Evolutionary conservation across 2,113 vertebrate genomes (phyloP).

Genomic region (Pedionomus torquatus): DNA sequence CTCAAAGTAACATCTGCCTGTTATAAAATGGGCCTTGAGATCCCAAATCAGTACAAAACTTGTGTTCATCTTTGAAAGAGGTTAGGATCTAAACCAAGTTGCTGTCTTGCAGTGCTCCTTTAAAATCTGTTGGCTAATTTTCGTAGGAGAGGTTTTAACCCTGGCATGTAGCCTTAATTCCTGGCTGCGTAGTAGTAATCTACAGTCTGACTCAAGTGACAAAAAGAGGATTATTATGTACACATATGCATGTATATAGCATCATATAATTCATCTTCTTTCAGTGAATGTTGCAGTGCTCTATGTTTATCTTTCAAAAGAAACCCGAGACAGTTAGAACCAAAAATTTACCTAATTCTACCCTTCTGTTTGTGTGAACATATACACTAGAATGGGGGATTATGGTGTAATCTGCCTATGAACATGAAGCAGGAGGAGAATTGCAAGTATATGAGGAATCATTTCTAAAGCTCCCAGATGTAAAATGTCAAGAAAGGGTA

Average conservation of each 20-base stretch:
- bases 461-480: conserved; percentile 66
- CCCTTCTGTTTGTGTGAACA: not conserved
- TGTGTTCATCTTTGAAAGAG: not conserved
- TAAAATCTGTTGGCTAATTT: not conserved
- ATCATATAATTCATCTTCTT: not conserved
- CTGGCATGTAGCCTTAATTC: not conserved
- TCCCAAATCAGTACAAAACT: not conserved
- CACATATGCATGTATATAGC: not conserved
- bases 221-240: not conserved
- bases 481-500: conserved; percentile 57
- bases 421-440: not conserved
- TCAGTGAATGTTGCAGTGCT: not conserved
- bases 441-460: conserved; percentile 51
- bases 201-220: not conserved
- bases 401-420: not conserved
- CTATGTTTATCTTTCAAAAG: not conserved
- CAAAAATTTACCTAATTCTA: not conserved
- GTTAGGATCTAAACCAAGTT: not conserved
- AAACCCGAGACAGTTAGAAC: not conserved
- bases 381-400: not conserved
- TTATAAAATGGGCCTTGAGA: not conserved
- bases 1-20: not conserved
- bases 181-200: not conserved
- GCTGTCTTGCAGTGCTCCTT: not conserved
- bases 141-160: not conserved